Evolutionary conservation across 2,113 vertebrate species (phyloP), one percentile per base, ranked within the genome.

Genomic region (Malurus elegans): DNA sequence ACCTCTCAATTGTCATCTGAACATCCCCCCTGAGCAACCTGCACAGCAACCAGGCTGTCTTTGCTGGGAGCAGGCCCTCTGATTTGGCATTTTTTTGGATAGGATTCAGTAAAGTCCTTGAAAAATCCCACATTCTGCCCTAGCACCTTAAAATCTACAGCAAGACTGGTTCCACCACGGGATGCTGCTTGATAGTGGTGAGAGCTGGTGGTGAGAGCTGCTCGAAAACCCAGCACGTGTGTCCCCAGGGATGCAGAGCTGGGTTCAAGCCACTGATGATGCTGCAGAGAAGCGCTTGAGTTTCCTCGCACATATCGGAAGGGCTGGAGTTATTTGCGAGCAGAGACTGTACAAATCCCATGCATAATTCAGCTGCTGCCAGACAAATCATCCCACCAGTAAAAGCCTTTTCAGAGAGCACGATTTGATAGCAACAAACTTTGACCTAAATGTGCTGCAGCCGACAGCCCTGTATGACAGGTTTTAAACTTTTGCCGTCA

Each of bases 401-500:
- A 42, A 71, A 86, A 96, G 78, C 80, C 65, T 93, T 90, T 87
- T 44, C 13, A 8, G 90, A 79, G 48, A 79, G 64, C 34, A 24
- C 1, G 2, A 51, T 47, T 76, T 61, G 78, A 93, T 91, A 0
- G 9, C 88, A 71, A 62, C 90, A 91, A 88, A 90, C 84, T 94
- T 86, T 47, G 84, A 86, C 93, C 94, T 57, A 65, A 74, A 78
- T 50, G 51, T 85, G 67, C 84, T 10, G 23, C 82, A 48, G 34
- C 66, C 8, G 26, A 50, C 61, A 89, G 70, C 60, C 80, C 70
- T 0, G 1, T 31, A 38, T 65, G 88, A 87, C 6, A 26, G 66
- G 79, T 65, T 90, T 65, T 80, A 93, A 93, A 93, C 92, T 96
- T 96, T 38, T 51, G 86, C 89, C 50, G 0, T 92, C 80, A 36